These are phyloP conservation scores for Hyperopisus bebe DNA, from an alignment of 2,113 vertebrate species.

Conservation along the genomic window DNA sequence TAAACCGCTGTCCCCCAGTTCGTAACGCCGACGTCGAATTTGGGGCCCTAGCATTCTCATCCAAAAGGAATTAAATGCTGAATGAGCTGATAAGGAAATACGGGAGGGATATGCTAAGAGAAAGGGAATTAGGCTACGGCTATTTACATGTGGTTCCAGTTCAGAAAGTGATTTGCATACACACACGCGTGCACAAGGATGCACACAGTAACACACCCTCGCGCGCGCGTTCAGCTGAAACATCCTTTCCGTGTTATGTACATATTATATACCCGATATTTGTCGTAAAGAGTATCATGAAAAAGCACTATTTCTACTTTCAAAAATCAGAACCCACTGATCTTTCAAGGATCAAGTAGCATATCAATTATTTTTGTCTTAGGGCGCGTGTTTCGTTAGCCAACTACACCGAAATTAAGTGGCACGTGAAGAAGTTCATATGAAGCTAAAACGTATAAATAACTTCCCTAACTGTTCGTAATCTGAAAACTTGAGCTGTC, in stretches of 20 bases:
- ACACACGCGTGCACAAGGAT: background rate
- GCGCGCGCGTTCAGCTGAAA: background rate
- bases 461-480: background rate
- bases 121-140: slow-evolving; percentile 72
- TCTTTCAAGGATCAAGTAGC: background rate
- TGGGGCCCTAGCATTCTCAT: slow-evolving; percentile 89
- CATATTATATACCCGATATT: background rate
- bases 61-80: slow-evolving; percentile 88
- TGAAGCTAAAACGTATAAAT: background rate
- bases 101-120: slow-evolving; percentile 71
- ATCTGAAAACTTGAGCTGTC: background rate
- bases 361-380: background rate
- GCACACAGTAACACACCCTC: background rate
- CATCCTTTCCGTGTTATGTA: background rate
- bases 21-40: slow-evolving; percentile 82
- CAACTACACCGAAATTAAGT: background rate
- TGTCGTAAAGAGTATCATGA: background rate
- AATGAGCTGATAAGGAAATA: slow-evolving; percentile 88
- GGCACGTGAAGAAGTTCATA: background rate
- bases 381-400: background rate
- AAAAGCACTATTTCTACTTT: background rate
- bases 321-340: background rate
- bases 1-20: slow-evolving; percentile 82
- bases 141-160: slow-evolving; percentile 83
- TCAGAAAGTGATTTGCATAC: slow-evolving; percentile 76